These are phyloP conservation scores for Mastigias papua DNA, from an alignment of 30 jellyfish, hydroid and myxozoan genomes.

Conservation along the genomic window DNA sequence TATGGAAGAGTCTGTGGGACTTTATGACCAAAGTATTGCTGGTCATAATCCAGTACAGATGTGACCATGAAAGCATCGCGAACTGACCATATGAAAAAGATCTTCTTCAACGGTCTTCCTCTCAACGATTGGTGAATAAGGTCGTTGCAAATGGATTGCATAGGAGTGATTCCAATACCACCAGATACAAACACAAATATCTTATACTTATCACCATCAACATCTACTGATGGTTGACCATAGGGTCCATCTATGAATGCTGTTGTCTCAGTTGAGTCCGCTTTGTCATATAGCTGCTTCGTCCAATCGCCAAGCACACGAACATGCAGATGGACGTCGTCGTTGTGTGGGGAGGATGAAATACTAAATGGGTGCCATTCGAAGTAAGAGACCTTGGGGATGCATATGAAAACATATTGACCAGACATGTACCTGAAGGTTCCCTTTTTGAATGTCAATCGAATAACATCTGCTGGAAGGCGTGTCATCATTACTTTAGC, in stretches of 20 bases:
- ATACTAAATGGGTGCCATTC: constrained; percentile 90
- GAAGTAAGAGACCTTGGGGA: constrained; percentile 76
- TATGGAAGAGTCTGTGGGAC: constrained; percentile 50
- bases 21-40: constrained; percentile 52
- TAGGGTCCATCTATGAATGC: constrained; percentile 81
- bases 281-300: constrained; percentile 55
- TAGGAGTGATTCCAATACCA: constrained; percentile 82
- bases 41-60: constrained; percentile 73
- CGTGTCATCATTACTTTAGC: constrained; percentile 49
- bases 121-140: constrained; percentile 61
- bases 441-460: constrained; percentile 61
- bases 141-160: constrained; percentile 83
- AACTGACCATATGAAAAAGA: constrained; percentile 82
- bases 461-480: constrained; percentile 74
- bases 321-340: constrained; percentile 68
- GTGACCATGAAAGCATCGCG: constrained; percentile 78
- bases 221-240: constrained; percentile 79
- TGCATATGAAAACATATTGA: constrained; percentile 75
- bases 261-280: constrained; percentile 65
- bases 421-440: constrained; percentile 71
- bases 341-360: constrained; percentile 82
- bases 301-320: constrained; percentile 88
- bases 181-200: constrained; percentile 69
- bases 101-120: constrained; percentile 71
- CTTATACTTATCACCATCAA: constrained; percentile 67